phyloP scores from a whole-genome alignment of 2,888 invertebrate genomes.

The Eumerus sabulonum region DNA sequence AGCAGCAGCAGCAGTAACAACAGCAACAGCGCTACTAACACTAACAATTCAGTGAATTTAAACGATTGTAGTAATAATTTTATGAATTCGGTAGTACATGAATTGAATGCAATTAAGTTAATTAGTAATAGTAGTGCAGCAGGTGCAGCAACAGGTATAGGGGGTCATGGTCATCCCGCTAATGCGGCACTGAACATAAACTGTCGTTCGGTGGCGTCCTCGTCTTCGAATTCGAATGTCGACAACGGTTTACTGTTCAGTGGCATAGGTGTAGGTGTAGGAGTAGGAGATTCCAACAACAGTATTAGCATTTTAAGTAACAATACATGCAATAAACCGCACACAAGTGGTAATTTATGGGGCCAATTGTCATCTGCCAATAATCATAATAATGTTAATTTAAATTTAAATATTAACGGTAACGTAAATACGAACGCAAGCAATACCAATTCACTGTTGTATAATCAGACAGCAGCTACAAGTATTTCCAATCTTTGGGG shows the following conservation, averaged over 20 bases:
- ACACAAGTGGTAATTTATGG: slow-evolving; percentile 55
- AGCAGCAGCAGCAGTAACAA: slow-evolving; percentile 65
- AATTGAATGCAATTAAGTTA: slow-evolving; percentile 73
- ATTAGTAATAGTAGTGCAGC: slow-evolving; percentile 71
- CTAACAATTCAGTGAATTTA: slow-evolving; percentile 70
- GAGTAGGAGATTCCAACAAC: slow-evolving; percentile 72
- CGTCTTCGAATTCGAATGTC: slow-evolving; percentile 59
- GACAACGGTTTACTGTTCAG: slow-evolving; percentile 68
- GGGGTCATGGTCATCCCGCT: slow-evolving; percentile 55
- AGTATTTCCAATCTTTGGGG: slow-evolving; percentile 76
- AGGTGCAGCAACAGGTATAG: slow-evolving; percentile 66
- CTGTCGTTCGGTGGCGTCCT: slow-evolving; percentile 67
- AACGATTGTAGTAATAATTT: slow-evolving; percentile 73
- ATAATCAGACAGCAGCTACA: slow-evolving; percentile 61
- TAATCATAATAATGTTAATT: slow-evolving; percentile 22
- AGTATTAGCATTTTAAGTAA: slow-evolving; percentile 68
- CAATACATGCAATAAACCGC: slow-evolving; percentile 62
- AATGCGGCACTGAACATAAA: slow-evolving; percentile 69
- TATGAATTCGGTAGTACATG: slow-evolving; percentile 72
- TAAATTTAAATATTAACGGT: too few species aligned
- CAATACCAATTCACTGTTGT: slow-evolving; percentile 51
- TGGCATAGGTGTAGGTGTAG: slow-evolving; percentile 44
- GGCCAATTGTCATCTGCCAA: slow-evolving; percentile 65
- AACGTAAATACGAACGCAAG: slow-evolving; percentile 39
- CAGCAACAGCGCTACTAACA: slow-evolving; percentile 75